A percentile compares a stretch with the other conserved stretches of the same genome.
These are phyloP conservation scores for Crenichthys baileyi DNA, from an alignment of 2,797 vertebrate species.

Conservation along the genomic window DNA sequence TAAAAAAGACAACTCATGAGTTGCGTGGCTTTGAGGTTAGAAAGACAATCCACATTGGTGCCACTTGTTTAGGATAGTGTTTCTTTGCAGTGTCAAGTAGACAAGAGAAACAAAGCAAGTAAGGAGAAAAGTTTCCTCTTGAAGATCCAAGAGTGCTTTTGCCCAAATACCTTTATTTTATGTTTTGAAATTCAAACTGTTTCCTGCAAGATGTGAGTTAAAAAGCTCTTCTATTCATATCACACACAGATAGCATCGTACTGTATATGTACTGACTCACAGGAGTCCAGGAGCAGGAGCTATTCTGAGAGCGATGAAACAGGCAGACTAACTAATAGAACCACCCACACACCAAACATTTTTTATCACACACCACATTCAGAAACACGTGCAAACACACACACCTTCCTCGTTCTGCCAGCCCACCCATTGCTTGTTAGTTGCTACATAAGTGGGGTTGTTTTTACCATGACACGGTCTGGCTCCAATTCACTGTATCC, in stretches of 20 bases:
- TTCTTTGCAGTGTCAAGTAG: conserved; percentile 5
- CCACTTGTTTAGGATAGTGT: background rate
- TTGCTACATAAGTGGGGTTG: conserved; percentile 55
- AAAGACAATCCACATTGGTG: conserved; percentile 15
- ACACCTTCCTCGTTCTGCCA: conserved; percentile 41
- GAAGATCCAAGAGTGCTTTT: conserved; percentile 13
- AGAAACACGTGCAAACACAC: conserved; percentile 39
- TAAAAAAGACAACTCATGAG: background rate
- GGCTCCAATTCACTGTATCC: conserved; percentile 40
- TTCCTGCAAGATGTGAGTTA: conserved; percentile 18
- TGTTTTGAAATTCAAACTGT: conserved; percentile 20
- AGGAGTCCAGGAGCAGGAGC: conserved; percentile 56
- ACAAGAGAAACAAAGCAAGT: conserved; percentile 3
- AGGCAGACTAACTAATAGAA: conserved; percentile 72
- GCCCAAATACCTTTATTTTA: conserved; percentile 25
- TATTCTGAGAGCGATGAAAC: conserved; percentile 73
- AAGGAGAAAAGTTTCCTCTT: background rate
- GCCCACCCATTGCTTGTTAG: conserved; percentile 70
- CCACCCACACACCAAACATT: conserved; percentile 71
- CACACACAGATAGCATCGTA: conserved; percentile 27
- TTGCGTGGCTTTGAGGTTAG: conserved; percentile 26
- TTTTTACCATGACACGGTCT: conserved; percentile 57
- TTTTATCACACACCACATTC: conserved; percentile 65
- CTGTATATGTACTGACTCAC: conserved; percentile 62
- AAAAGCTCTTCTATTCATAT: conserved; percentile 10